Base-by-base conservation (phyloP, 2,888 invertebrate species). In the Rhynchonema sp. region DNA sequence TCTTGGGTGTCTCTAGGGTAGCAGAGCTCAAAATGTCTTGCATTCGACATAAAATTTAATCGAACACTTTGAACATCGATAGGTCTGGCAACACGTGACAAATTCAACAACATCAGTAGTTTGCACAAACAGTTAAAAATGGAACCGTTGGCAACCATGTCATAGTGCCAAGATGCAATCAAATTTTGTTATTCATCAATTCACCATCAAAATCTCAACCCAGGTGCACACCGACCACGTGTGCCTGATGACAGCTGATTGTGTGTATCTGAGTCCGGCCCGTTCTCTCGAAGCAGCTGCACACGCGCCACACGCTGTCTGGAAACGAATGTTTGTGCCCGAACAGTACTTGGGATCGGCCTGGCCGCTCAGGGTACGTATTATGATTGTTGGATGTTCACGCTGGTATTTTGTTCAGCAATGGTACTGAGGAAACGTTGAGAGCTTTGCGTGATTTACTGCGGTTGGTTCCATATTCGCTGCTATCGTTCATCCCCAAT, bases 361-460 rank as follows among this genome's bases (percentile, higher is more conserved):
- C 60, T 71, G 72, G 70, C 72, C 72, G 2, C 61, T 72, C 9
- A 60, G 66, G 59, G 71, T 71, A 28, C 2, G 30, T 46, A n/a
- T n/a, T n/a, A n/a, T n/a, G n/a, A n/a, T n/a, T n/a, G n/a, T n/a
- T n/a, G n/a, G n/a, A n/a, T n/a, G n/a, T n/a, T n/a, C n/a, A n/a
- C n/a, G n/a, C n/a, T n/a, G n/a, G n/a, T n/a, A n/a, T n/a, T n/a
- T n/a, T n/a, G n/a, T n/a, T n/a, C n/a, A n/a, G n/a, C n/a, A n/a
- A n/a, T n/a, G n/a, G n/a, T n/a, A n/a, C n/a, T n/a, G n/a, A n/a
- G n/a, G n/a, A n/a, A n/a, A n/a, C n/a, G n/a, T n/a, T n/a, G n/a
- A n/a, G n/a, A n/a, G n/a, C 17, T 52, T 52, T 53, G 22, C n/a
- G 3, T 53, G 28, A 53, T 54, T 49, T 53, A n/a, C 30, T 53